Base-by-base conservation (phyloP, 2,888 invertebrate genomes). In the Quadriops clusia region DNA sequence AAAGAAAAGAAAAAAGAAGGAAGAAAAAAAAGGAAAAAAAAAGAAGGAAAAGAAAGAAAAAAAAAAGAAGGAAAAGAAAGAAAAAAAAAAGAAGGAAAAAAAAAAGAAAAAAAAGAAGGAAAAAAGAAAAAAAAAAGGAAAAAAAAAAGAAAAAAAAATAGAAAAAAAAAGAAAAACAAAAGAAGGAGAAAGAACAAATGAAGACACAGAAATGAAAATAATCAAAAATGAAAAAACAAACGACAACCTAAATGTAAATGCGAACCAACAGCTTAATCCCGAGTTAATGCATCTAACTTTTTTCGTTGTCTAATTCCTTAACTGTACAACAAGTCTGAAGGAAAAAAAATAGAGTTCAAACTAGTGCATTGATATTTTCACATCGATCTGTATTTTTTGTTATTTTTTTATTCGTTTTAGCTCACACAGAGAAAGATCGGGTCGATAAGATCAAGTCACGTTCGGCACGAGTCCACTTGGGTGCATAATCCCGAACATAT, bases 21-120 rank as follows among this genome's bases (percentile, higher is more conserved):
- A 7, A 10, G 12, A 2, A 7, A 23, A 23, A 23, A 10, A 10
- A 23, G 10, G 23, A 23, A 23, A 23, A 12, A 23, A 23, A 7
- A 12, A 23, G 10, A 10, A 2, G 12, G 12, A 7, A 3, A 3
- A 10, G 10, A 12, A 23, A 23, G 23, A 10, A 3, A 23, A 23
- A 12, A 23, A 23, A 12, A 12, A 23, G 8, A 8, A 12, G 3
- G 12, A 12, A 12, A 23, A 23, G 10, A 12, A 3, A 23, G 23
- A 12, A 23, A 23, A 23, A 10, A 3, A 10, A 2, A 7, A 23
- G 8, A 23, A 12, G 3, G 12, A 7, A 12, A 23, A 2, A 23
- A 12, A 3, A 23, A 12, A 12, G 12, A 8, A 10, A 10, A 3
- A 23, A 3, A 10, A 23, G 12, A 8, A 10, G 3, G 12, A 3